Percentiles rank a stretch among this genome's conserved stretches.
phyloP scores from a whole-genome alignment of 1,140 invertebrate species.

The Propsilocerus akamusi region DNA sequence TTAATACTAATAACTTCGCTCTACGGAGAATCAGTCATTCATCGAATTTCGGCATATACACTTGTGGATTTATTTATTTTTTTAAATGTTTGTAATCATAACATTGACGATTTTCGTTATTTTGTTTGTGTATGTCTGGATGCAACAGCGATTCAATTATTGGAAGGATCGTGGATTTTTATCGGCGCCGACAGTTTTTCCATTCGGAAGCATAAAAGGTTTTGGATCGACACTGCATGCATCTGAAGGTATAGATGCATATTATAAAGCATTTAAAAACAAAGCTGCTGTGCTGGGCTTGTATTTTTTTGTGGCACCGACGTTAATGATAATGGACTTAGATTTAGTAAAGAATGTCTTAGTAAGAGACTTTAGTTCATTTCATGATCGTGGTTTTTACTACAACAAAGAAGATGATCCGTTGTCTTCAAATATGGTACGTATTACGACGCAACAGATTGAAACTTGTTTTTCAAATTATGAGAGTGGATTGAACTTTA shows the following conservation, averaged over 20 bases:
- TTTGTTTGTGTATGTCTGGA: conserved; percentile 8
- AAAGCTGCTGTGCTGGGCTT: conserved; percentile 10
- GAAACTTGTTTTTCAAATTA: conserved; percentile 29
- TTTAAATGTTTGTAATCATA: too few relatives aligned
- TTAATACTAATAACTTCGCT: too few relatives aligned
- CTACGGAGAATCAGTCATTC: too few relatives aligned
- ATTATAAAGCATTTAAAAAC: conserved; percentile 2
- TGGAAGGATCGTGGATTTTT: conserved; percentile 21
- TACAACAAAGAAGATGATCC: conserved; percentile 4
- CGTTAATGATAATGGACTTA: conserved; percentile 13
- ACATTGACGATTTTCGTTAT: too few relatives aligned
- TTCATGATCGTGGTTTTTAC: conserved; percentile 8
- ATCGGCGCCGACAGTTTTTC: conserved; percentile 13
- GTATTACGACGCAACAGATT: conserved; percentile 25
- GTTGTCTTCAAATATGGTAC: conserved; percentile 12
- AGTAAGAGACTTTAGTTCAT: conserved; percentile 11
- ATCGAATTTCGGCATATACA: too few relatives aligned
- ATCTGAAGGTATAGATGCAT: neutral
- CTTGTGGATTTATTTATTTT: too few relatives aligned
- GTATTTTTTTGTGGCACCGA: conserved; percentile 15
- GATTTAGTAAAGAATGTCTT: conserved; percentile 14
- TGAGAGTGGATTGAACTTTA: too few relatives aligned
- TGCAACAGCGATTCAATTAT: conserved; percentile 16
- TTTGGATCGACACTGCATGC: neutral
- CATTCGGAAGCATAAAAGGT: conserved; percentile 19